Percentiles rank a stretch among this genome's conserved stretches.
phyloP scores from a whole-genome alignment of 92 coral and sea anemone species.

The Galaxea fascicularis region DNA sequence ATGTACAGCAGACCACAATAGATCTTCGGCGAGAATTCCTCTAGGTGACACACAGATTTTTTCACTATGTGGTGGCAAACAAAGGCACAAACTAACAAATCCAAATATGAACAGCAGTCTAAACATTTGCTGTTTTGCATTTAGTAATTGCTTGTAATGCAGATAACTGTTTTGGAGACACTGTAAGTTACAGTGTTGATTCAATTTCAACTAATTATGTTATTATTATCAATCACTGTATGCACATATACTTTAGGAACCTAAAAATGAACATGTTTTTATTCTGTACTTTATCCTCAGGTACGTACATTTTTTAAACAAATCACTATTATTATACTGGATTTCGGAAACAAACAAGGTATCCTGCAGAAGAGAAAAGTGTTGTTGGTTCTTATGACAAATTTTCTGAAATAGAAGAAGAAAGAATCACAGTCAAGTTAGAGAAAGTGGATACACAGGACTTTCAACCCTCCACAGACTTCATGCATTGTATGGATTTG shows the following conservation, averaged over 20 bases:
- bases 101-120: no score
- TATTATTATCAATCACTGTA: background rate
- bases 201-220: background rate
- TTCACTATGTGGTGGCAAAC: background rate
- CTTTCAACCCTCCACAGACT: constrained; percentile 51
- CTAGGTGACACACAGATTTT: background rate
- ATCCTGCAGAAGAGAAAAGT: constrained; percentile 41
- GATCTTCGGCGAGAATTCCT: constrained; percentile 2
- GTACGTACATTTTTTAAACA: background rate
- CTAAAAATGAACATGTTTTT: background rate
- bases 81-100: no score
- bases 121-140: no score
- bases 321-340: constrained; percentile 45
- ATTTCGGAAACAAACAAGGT: constrained; percentile 27
- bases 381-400: constrained; percentile 8
- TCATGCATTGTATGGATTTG: constrained; percentile 46
- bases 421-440: constrained; percentile 30
- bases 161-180: no score
- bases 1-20: background rate
- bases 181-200: constrained; percentile 3
- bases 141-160: no score
- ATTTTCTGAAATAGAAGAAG: constrained; percentile 42
- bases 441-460: constrained; percentile 55
- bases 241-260: background rate
- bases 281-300: background rate